Evolutionary conservation across 2,797 vertebrate species (phyloP), one percentile per base, ranked within the genome.

Genomic region (Syndactyla subalaris): DNA sequence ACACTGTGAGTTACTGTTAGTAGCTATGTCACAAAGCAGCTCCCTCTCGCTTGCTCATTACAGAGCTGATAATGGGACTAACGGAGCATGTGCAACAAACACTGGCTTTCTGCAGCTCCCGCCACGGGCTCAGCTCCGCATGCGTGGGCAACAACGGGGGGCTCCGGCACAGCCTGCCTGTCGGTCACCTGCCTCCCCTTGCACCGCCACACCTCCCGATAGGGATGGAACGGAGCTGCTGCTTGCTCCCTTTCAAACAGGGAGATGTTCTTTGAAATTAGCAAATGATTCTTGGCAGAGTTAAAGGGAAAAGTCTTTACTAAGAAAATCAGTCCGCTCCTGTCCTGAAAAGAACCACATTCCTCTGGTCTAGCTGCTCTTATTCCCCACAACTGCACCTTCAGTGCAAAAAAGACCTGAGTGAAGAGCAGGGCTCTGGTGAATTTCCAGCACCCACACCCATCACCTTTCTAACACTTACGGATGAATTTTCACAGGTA

Each of bases 1-100:
- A 95, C 90, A 63, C 39, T 16, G 79, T 18, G 76, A 26, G 80
- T 93, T 95, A 95, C 61, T 0, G 10, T 88, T 82, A 79, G 88
- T 2, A 70, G 79, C 88, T 45, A 4, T 93, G 85, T 26, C 93
- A 94, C 90, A 90, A 84, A 92, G 71, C 94, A 93, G 94, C 62
- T 92, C 93, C 71, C 36, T 52, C 29, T 27, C 18, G 18, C 80
- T 27, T 12, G 85, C 58, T 88, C 88, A 18, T 84, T 73, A 85
- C 20, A 10, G 6, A 66, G 89, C 79, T 1, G 20, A 27, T 82
- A 68, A 74, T 2, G 38, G 89, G 51, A 27, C 82, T 62, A 45
- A 70, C 2, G 2, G 92, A 90, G 88, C 76, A 58, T 18, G 58
- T 48, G 79, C 82, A 32, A 3, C 88, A 62, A 81, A 77, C 70